Conservation (phyloP, 2,797 vertebrate species). For the Rhinichthys osculus region DNA sequence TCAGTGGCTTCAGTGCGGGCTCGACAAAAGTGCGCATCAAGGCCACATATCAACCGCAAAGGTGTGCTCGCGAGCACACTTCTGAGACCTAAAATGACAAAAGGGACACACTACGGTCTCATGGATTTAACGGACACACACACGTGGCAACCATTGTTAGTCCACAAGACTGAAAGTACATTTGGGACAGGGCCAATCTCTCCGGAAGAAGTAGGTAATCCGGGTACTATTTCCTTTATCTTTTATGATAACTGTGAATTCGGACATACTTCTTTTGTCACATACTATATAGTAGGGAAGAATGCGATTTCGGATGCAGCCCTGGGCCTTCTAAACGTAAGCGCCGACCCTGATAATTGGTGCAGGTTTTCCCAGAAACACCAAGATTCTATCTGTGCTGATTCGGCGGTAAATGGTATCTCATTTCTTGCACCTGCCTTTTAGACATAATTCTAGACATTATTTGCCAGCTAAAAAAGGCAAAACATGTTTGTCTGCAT, state of each 20-base stretch:
- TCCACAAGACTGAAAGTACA: too few species aligned
- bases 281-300: not conserved
- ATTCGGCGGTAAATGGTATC: not conserved
- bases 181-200: not conserved
- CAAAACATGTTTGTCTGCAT: not conserved
- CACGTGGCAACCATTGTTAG: too few species aligned
- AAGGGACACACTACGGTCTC: too few species aligned
- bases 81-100: too few species aligned
- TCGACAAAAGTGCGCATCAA: too few species aligned
- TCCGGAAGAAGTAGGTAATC: not conserved
- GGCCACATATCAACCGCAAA: too few species aligned
- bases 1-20: too few species aligned
- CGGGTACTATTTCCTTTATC: too few species aligned
- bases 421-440: not conserved
- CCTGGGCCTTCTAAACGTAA: not conserved
- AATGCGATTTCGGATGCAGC: not conserved
- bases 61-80: too few species aligned
- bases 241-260: not conserved
- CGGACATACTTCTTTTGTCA: not conserved
- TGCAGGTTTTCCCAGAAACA: not conserved
- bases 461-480: not conserved
- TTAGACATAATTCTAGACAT: not conserved
- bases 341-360: not conserved
- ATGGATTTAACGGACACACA: too few species aligned
- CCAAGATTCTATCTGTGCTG: not conserved